Percentiles rank a stretch among this genome's conserved stretches.
Evolutionary conservation across 2,888 invertebrate genomes (phyloP).

Genomic region (Adineta ricciae): DNA sequence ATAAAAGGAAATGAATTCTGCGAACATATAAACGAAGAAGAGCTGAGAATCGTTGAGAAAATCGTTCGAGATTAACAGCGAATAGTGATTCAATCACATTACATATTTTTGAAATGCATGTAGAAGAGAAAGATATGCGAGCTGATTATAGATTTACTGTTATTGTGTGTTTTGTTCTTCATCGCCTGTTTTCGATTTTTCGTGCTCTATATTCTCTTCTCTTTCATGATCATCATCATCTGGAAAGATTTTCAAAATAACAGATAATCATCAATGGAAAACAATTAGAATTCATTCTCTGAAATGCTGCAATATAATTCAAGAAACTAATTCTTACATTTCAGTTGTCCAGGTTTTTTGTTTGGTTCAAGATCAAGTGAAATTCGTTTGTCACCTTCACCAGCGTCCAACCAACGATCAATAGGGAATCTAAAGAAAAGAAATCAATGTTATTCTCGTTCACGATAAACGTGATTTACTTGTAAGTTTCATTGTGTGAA

Average conservation of each 20-base stretch:
- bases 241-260: background rate
- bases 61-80: background rate
- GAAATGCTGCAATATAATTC: too few species aligned
- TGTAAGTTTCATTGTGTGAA: background rate
- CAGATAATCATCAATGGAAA: background rate
- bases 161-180: background rate
- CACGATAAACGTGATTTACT: background rate
- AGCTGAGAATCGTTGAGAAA: background rate
- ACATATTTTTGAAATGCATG: background rate
- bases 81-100: background rate
- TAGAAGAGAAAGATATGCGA: background rate
- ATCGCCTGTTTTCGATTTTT: background rate
- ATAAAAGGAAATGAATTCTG: background rate
- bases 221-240: background rate
- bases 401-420: conserved; percentile 29
- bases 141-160: background rate
- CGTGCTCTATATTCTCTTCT: background rate
- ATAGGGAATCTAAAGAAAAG: conserved; percentile 17
- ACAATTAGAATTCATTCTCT: background rate
- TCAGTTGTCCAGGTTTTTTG: background rate
- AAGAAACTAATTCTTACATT: background rate
- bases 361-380: conserved; percentile 30
- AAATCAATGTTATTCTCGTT: background rate
- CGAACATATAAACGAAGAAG: background rate
- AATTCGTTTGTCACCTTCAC: conserved; percentile 27